Conservation (phyloP, 2,888 invertebrate species). For the Harpagoxenus sublaevis region DNA sequence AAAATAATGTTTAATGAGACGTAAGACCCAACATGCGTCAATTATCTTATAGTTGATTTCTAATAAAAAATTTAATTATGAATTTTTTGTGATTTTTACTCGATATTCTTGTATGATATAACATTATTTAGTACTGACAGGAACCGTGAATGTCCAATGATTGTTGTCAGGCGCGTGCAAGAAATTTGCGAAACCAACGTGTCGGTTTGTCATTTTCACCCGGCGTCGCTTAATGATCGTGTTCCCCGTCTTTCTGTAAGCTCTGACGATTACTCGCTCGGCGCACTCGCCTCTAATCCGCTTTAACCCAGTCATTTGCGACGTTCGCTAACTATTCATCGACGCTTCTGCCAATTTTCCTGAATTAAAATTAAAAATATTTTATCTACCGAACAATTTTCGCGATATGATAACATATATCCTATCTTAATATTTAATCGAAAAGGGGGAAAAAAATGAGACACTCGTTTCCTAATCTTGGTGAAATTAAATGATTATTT, state of each 20-base stretch:
- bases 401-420: too few relatives aligned
- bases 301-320: conserved; percentile 26
- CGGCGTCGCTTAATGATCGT: conserved; percentile 61
- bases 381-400: neutral
- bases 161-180: conserved; percentile 61
- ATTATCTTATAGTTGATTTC: too few relatives aligned
- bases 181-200: conserved; percentile 70
- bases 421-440: neutral
- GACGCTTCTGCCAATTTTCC: neutral
- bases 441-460: neutral
- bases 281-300: conserved; percentile 57
- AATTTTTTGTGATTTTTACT: too few relatives aligned
- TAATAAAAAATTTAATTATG: too few relatives aligned
- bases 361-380: neutral
- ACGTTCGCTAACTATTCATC: conserved; percentile 24
- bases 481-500: too few relatives aligned
- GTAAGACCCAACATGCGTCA: too few relatives aligned
- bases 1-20: too few relatives aligned
- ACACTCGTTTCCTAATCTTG: too few relatives aligned
- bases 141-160: neutral
- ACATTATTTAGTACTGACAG: neutral
- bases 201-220: conserved; percentile 81
- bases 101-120: too few relatives aligned
- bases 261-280: conserved; percentile 54
- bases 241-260: conserved; percentile 60